Evolutionary conservation across 2,113 vertebrate species (phyloP).

Genomic region (Gila orcuttii): DNA sequence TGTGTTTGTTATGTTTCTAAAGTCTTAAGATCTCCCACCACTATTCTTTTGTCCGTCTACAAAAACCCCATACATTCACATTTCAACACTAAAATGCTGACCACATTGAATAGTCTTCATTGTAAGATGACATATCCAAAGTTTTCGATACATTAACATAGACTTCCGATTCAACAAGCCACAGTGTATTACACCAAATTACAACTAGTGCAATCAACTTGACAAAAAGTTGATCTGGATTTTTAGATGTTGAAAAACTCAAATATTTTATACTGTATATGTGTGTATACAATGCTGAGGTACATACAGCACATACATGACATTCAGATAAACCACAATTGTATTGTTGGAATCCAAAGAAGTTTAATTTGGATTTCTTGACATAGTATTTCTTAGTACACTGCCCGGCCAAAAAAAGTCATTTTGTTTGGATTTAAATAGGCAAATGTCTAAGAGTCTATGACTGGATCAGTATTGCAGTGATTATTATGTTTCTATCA

Average conservation of each 20-base stretch:
- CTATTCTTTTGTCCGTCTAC: slow-evolving; percentile 20
- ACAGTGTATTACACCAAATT: background rate
- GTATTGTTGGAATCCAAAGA: background rate
- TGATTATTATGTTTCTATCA: too few species aligned
- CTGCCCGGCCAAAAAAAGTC: too few species aligned
- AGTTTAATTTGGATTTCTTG: background rate
- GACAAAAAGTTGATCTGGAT: background rate
- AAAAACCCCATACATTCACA: slow-evolving; percentile 24
- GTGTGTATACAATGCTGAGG: background rate
- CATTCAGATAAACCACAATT: background rate
- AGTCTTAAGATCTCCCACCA: background rate
- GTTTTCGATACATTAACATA: slow-evolving; percentile 2
- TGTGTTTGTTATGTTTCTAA: slow-evolving; percentile 34
- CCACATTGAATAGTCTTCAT: background rate
- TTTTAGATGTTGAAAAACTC: background rate
- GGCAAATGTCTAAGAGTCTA: too few species aligned
- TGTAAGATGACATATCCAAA: slow-evolving; percentile 37
- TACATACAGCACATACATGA: background rate
- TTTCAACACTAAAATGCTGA: background rate
- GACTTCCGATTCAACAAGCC: background rate
- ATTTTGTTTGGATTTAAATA: too few species aligned
- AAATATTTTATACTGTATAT: too few species aligned
- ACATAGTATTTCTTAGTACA: background rate
- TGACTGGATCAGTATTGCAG: too few species aligned
- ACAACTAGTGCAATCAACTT: slow-evolving; percentile 23